phyloP scores from a whole-genome alignment of 2,888 invertebrate species.

The Tinea pellionella region DNA sequence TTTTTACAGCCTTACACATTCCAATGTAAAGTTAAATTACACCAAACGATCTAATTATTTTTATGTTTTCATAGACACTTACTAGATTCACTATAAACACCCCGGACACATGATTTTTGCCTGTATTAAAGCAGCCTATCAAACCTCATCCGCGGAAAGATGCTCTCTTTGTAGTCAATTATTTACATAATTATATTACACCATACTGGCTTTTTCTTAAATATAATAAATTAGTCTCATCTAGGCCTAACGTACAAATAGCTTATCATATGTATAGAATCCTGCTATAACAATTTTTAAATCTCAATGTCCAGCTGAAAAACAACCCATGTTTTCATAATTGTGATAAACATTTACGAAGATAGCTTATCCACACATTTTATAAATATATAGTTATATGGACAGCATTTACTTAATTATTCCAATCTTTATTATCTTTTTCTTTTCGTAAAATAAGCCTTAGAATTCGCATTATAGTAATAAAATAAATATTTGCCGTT shows the following conservation, averaged over 20 bases:
- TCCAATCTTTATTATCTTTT: no score
- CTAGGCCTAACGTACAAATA: not conserved
- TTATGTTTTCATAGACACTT: not conserved
- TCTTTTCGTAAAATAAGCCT: no score
- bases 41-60: not conserved
- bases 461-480: no score
- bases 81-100: not conserved
- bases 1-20: not conserved
- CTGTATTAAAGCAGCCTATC: not conserved
- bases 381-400: no score
- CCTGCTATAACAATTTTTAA: not conserved
- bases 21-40: not conserved
- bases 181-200: conserved; percentile 1
- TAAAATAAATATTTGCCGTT: no score
- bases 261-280: not conserved
- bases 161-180: not conserved
- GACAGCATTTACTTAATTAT: no score
- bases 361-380: not conserved
- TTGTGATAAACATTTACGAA: not conserved
- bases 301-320: conserved; percentile 40
- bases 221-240: not conserved
- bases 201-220: not conserved
- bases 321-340: conserved; percentile 59
- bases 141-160: not conserved
- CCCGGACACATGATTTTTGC: not conserved